phyloP scores from a whole-genome alignment of 2,113 vertebrate genomes.

The Casuarius casuarius region DNA sequence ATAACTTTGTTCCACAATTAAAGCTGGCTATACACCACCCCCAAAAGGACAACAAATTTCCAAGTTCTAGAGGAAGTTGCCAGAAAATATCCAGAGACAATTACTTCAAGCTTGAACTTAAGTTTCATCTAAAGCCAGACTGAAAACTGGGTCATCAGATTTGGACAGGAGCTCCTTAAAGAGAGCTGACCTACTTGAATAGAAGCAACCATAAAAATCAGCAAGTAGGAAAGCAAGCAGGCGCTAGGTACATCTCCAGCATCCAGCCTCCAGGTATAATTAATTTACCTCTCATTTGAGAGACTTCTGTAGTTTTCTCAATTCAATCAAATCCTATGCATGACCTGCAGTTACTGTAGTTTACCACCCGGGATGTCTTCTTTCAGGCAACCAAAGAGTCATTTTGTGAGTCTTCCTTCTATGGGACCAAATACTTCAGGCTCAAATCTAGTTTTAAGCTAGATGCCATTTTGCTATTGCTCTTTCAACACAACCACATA shows the following conservation, averaged over 20 bases:
- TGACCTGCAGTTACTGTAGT: no score
- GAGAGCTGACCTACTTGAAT: not conserved
- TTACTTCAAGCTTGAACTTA: not conserved
- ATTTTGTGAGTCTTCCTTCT: no score
- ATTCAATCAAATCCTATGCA: no score
- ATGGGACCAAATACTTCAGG: not conserved
- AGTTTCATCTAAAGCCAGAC: not conserved
- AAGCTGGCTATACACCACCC: not conserved
- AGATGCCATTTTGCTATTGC: not conserved
- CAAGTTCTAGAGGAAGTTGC: not conserved
- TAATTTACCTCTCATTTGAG: not conserved
- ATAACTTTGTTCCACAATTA: not conserved
- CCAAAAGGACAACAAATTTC: not conserved
- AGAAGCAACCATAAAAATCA: not conserved
- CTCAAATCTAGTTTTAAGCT: not conserved
- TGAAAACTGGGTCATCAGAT: not conserved
- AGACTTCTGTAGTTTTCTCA: no score
- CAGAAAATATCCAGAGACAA: not conserved
- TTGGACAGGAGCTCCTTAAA: not conserved
- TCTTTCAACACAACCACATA: not conserved
- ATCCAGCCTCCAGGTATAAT: not conserved
- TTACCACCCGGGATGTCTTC: no score
- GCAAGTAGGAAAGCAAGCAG: not conserved
- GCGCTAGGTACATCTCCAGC: not conserved
- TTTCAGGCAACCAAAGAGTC: no score